A percentile compares a stretch with the other conserved stretches of the same genome.
phyloP scores from a whole-genome alignment of 2,113 vertebrate genomes.

The Lampris megalopsis region DNA sequence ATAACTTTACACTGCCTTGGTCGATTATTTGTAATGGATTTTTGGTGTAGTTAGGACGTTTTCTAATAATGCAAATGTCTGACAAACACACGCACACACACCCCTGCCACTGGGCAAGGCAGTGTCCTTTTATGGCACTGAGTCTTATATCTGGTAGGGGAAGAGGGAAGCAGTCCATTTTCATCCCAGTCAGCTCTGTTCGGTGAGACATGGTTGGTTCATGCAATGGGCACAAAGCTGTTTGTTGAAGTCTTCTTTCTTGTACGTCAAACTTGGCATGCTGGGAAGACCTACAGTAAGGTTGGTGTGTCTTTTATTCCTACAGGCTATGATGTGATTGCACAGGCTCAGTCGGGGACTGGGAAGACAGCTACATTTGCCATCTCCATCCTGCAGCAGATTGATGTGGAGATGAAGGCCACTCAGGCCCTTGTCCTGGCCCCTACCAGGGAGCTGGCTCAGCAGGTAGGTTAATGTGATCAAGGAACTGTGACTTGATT shows the following conservation, averaged over 20 bases:
- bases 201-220: constrained; percentile 69
- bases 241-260: not conserved
- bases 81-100: too few relatives aligned
- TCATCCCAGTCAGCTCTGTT: constrained; percentile 71
- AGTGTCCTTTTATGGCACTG: constrained; percentile 44
- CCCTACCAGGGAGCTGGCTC: constrained; percentile 98
- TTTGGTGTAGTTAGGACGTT: too few relatives aligned
- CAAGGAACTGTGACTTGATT: too few relatives aligned
- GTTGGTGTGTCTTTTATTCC: not conserved
- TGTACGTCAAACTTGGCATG: too few relatives aligned
- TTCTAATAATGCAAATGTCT: too few relatives aligned
- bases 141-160: constrained; percentile 64
- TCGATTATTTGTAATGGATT: too few relatives aligned
- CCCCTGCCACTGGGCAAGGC: constrained; percentile 67
- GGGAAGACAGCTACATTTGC: constrained; percentile 99
- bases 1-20: too few relatives aligned
- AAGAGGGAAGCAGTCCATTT: constrained; percentile 47
- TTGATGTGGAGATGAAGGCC: constrained; percentile 96
- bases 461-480: constrained; percentile 86
- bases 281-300: too few relatives aligned
- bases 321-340: constrained; percentile 97
- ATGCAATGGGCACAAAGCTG: constrained; percentile 57
- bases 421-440: constrained; percentile 98
- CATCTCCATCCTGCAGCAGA: constrained; percentile 99
- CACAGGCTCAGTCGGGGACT: constrained; percentile 99